These are phyloP conservation scores for Rhamnusium bicolor DNA, from an alignment of 2,888 invertebrate genomes.

Conservation along the genomic window DNA sequence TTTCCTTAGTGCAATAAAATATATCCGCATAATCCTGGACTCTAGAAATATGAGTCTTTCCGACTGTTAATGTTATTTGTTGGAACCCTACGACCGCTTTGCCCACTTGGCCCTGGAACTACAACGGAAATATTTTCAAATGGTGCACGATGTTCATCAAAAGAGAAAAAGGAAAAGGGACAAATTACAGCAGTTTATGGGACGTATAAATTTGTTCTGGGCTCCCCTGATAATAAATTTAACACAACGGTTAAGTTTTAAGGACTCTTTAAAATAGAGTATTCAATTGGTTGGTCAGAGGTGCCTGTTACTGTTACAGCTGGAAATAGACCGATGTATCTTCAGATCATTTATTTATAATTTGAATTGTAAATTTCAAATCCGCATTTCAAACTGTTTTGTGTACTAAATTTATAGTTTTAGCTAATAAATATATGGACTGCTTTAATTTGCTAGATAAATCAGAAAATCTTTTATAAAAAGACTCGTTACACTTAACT, in stretches of 20 bases:
- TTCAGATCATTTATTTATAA: neutral
- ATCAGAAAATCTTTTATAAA: no score
- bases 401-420: neutral
- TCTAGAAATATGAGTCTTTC: conserved; percentile 38
- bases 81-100: conserved; percentile 28
- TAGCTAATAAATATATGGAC: no score
- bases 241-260: conserved; percentile 5
- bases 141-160: conserved; percentile 15
- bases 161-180: conserved; percentile 15
- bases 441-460: no score
- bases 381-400: neutral
- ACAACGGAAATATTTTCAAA: conserved; percentile 39
- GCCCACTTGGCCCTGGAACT: conserved; percentile 40
- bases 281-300: neutral
- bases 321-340: neutral
- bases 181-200: conserved; percentile 5
- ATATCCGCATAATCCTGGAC: conserved; percentile 46
- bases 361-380: conserved; percentile 1
- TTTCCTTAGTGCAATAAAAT: conserved; percentile 43
- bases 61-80: conserved; percentile 43
- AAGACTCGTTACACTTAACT: no score
- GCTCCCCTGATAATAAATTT: neutral
- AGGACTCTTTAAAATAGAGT: neutral
- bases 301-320: neutral
- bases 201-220: conserved; percentile 4